Conservation (phyloP, 2,113 vertebrate genomes). For the Symphodus melops region DNA sequence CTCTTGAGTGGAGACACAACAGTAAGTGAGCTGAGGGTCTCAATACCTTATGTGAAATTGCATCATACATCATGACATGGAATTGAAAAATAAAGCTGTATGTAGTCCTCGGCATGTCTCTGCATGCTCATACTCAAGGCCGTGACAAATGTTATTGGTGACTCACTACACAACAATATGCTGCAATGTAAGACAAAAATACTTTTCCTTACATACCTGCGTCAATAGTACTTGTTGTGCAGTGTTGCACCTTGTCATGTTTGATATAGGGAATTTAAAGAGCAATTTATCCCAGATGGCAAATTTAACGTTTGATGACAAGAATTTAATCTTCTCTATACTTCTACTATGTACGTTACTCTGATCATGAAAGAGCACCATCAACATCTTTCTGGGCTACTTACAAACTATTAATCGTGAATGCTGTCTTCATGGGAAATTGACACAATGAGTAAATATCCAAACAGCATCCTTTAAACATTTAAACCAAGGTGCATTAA, state of each 20-base stretch:
- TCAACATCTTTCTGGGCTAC: conserved; percentile 61
- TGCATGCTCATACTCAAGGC: not conserved
- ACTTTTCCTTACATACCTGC: not conserved
- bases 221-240: not conserved
- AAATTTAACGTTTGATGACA: conserved; percentile 71
- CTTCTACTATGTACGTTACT: conserved; percentile 68
- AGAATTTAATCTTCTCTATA: conserved; percentile 70
- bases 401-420: conserved; percentile 68
- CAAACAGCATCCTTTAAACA: conserved; percentile 54
- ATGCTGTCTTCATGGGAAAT: conserved; percentile 72
- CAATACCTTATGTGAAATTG: conserved; percentile 28
- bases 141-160: conserved; percentile 1
- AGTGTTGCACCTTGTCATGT: conserved; percentile 15
- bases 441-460: conserved; percentile 77
- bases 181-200: not conserved
- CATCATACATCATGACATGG: conserved; percentile 16
- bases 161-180: not conserved
- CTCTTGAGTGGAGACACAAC: conserved; percentile 26
- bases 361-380: conserved; percentile 69
- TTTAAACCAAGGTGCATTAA: conserved; percentile 55
- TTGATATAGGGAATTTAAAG: conserved; percentile 55
- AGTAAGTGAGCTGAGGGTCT: conserved; percentile 27
- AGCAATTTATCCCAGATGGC: conserved; percentile 67
- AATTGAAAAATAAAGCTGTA: conserved; percentile 10
- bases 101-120: not conserved